Evolutionary conservation across 64 coral and sea anemone species (phyloP).

Genomic region (Catalaphyllia jardinei): DNA sequence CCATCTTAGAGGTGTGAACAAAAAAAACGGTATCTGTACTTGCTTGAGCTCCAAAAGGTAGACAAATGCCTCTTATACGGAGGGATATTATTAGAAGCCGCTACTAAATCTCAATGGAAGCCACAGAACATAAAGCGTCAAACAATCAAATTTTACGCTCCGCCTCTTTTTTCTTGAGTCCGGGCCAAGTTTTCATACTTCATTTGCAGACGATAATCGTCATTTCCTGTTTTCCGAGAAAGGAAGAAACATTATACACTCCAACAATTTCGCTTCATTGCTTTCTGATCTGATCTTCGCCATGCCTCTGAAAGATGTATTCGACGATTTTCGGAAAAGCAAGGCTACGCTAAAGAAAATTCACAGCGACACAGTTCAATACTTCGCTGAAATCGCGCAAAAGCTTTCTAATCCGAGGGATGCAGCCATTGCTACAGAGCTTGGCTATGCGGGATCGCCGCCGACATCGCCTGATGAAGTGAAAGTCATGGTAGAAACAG

Average conservation of each 20-base stretch:
- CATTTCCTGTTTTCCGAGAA: constrained; percentile 7
- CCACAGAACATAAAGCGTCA: no score
- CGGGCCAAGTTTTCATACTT: neutral
- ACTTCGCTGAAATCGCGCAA: constrained; percentile 27
- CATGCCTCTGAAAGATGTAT: constrained; percentile 40
- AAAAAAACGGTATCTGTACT: no score
- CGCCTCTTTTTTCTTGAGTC: neutral
- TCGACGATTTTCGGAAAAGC: constrained; percentile 53
- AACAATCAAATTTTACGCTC: neutral
- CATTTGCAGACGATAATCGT: neutral
- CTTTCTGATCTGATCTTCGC: neutral
- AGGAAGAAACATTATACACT: neutral
- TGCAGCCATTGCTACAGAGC: neutral
- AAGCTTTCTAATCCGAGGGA: neutral
- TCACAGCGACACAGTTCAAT: constrained; percentile 52
- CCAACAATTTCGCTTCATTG: neutral
- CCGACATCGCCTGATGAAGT: neutral
- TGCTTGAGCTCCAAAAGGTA: no score
- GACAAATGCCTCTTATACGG: no score
- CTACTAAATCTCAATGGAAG: no score
- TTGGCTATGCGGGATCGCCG: neutral
- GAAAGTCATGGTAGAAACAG: neutral
- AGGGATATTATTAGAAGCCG: no score
- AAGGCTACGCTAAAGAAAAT: constrained; percentile 32
- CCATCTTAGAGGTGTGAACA: no score